Percentiles rank a stretch among this genome's conserved stretches.
Conservation (phyloP, 2,888 invertebrate genomes). For the Epiblema foenella region DNA sequence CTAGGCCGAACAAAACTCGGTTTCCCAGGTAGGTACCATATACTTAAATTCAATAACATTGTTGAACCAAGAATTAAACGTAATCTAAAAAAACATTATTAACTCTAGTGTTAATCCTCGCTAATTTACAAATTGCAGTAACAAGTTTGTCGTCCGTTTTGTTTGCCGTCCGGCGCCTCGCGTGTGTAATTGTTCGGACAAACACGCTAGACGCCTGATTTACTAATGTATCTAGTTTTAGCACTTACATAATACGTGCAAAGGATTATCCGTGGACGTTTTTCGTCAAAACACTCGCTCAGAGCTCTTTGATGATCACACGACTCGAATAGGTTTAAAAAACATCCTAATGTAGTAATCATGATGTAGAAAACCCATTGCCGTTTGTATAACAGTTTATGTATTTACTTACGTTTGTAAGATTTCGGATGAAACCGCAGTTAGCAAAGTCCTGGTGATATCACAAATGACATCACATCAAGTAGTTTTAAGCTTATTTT, state of each 20-base stretch:
- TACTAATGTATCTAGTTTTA: slow-evolving; percentile 81
- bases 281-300: slow-evolving; percentile 9
- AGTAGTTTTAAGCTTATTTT: too few species aligned
- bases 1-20: too few species aligned
- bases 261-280: slow-evolving; percentile 31
- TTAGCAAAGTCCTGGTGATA: too few species aligned
- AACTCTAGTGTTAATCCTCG: slow-evolving; percentile 20
- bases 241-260: slow-evolving; percentile 63
- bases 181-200: slow-evolving; percentile 77
- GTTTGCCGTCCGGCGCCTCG: slow-evolving; percentile 80
- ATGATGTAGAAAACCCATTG: not conserved
- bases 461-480: not conserved
- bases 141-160: slow-evolving; percentile 63
- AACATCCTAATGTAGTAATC: not conserved
- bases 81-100: not conserved
- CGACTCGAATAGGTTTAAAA: slow-evolving; percentile 9
- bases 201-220: slow-evolving; percentile 75
- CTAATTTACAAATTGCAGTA: slow-evolving; percentile 24
- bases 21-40: too few species aligned
- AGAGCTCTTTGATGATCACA: not conserved
- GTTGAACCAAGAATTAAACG: not conserved
- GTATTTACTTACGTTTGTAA: not conserved
- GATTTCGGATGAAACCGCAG: not conserved
- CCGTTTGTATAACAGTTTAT: not conserved
- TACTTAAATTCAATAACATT: too few species aligned